Conservation (phyloP, 2,888 invertebrate genomes). For the Chloromyia formosa region DNA sequence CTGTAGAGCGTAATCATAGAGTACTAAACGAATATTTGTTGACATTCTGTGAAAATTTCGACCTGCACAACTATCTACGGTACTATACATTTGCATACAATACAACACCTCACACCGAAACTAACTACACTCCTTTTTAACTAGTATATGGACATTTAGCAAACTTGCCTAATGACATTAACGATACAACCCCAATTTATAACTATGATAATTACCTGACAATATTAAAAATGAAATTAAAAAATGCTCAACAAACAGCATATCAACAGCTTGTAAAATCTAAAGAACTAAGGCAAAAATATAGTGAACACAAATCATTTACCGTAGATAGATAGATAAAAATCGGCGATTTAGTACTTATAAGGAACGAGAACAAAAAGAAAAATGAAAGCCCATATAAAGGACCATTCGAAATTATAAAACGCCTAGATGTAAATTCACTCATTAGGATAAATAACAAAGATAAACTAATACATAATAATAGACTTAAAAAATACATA, state of each 20-base stretch:
- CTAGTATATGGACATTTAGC: not conserved
- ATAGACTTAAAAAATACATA: too few relatives aligned
- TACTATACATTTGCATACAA: conserved; percentile 26
- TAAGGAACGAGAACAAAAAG: not conserved
- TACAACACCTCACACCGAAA: too few relatives aligned
- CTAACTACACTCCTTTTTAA: conserved; percentile 10
- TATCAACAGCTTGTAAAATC: not conserved
- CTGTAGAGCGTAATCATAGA: conserved; percentile 5
- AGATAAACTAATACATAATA: too few relatives aligned
- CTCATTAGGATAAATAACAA: too few relatives aligned
- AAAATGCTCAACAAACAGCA: not conserved
- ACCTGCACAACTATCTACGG: conserved; percentile 26
- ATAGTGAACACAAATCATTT: not conserved
- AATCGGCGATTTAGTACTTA: not conserved
- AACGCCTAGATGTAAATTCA: not conserved
- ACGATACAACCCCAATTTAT: not conserved
- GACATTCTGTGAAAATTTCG: conserved; percentile 16
- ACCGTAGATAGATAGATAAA: not conserved
- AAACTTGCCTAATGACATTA: not conserved
- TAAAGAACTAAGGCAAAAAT: not conserved
- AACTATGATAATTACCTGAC: not conserved
- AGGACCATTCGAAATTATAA: conserved; percentile 17
- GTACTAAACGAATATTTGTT: conserved; percentile 27
- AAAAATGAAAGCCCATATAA: conserved; percentile 6
- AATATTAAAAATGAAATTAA: not conserved